Percentiles rank a stretch among this genome's conserved stretches.
phyloP scores from a whole-genome alignment of 2,113 vertebrate genomes.

The Dicaeum eximium region DNA sequence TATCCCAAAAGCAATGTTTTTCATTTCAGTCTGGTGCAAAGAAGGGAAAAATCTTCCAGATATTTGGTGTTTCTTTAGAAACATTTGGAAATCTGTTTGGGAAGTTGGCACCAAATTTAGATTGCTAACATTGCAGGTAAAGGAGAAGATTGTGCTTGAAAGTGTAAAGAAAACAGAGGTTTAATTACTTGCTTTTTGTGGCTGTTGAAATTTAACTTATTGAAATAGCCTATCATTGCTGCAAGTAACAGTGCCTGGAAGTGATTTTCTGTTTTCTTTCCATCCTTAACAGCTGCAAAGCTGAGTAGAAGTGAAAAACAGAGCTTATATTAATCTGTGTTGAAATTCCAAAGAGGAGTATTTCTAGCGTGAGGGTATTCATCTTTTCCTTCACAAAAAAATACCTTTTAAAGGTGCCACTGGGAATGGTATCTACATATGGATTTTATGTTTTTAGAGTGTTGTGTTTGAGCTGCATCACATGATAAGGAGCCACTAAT shows the following conservation, averaged over 20 bases:
- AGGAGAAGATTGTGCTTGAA: neutral
- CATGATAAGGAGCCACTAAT: neutral
- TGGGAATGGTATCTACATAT: neutral
- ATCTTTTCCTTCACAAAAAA: neutral
- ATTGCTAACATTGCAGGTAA: neutral
- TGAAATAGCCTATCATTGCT: neutral
- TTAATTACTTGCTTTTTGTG: neutral
- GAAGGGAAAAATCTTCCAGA: neutral
- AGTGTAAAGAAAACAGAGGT: neutral
- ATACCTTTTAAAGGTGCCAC: neutral
- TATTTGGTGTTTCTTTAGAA: neutral
- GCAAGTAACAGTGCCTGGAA: neutral
- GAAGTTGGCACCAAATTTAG: neutral
- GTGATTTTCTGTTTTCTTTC: neutral
- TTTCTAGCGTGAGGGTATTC: neutral
- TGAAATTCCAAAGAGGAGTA: neutral
- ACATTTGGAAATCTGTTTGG: neutral
- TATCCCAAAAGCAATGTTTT: neutral
- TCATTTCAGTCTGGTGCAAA: neutral
- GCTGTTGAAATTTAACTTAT: neutral
- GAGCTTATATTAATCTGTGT: neutral
- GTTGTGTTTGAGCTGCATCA: neutral
- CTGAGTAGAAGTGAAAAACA: neutral
- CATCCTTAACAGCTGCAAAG: neutral
- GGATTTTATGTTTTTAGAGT: neutral